A percentile compares a stretch with the other conserved stretches of the same genome.
Conservation (phyloP, 2,797 vertebrate species). For the Moxostoma hubbsi region DNA sequence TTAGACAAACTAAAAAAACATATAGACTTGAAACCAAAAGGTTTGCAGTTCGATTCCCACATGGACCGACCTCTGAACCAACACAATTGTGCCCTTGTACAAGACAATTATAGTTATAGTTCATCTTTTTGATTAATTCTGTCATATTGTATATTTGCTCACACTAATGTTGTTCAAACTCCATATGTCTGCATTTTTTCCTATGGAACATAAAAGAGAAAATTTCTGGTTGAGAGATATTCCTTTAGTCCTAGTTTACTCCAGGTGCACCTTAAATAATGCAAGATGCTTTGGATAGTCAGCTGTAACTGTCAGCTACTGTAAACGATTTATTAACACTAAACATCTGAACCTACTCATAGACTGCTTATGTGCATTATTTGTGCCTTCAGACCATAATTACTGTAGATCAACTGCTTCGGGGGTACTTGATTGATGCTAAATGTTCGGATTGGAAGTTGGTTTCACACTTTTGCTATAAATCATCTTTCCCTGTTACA, state of each 20-base stretch:
- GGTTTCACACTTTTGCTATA: conserved; percentile 33
- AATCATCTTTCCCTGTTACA: conserved; percentile 40
- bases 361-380: neutral
- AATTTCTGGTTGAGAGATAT: no score
- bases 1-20: neutral
- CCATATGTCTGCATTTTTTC: no score
- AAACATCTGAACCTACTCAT: neutral
- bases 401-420: conserved; percentile 42
- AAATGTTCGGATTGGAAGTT: conserved; percentile 29
- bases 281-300: neutral
- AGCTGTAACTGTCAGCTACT: neutral
- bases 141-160: no score
- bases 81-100: neutral
- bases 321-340: neutral
- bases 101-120: neutral
- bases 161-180: no score
- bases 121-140: no score
- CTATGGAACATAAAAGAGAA: no score
- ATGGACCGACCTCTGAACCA: neutral
- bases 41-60: neutral
- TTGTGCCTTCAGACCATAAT: conserved; percentile 44
- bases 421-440: conserved; percentile 25
- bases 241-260: no score
- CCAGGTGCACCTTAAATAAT: neutral
- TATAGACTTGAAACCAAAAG: neutral